Evolutionary conservation across 1,140 invertebrate species (phyloP), one percentile per base, ranked within the genome.

Genomic region (Musca domestica): DNA sequence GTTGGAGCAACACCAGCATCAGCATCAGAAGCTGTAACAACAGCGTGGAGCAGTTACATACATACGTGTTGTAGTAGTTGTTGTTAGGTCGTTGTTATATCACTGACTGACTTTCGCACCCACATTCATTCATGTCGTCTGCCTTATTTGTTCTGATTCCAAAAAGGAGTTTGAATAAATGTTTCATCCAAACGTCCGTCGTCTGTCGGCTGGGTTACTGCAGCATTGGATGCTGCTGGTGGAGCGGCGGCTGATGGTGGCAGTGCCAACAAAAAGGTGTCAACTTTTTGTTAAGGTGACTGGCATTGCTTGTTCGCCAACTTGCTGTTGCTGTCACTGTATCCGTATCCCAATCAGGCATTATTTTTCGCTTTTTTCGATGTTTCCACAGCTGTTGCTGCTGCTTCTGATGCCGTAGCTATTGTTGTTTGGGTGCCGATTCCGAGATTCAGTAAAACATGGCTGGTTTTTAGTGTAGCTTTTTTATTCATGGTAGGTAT

Each of bases 1-100:
- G 7, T 41, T 5, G 20, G 30, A 67, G 54, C 41, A 6, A 61
- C 67, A 47, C 66, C 49, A 67, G 54, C 34, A 56, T 41, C 49
- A 67, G 54, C 34, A 56, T 41, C 66, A 41, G 51, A 25, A 47
- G 66, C 47, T 15, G 30, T 49, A 49, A 58, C 66, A 58, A 58
- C 6, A 34, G 19, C 20, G n/a, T n/a, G n/a, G n/a, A 58, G 15
- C 46, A 23, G 52, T 41, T 54, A 20, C 23, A 34, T 54, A n/a
- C 20, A 4, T n/a, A n/a, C n/a, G n/a, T n/a, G n/a, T n/a, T n/a
- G n/a, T n/a, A n/a, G n/a, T n/a, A n/a, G n/a, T n/a, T n/a, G n/a
- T n/a, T n/a, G n/a, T n/a, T 15, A 51, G 65, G 9, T 23, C 10
- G 30, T 6, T 25, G 15, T 25, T 30, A n/a, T 17, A 67, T 46